A percentile compares a stretch with the other conserved stretches of the same genome.
phyloP scores from a whole-genome alignment of 2,888 invertebrate species.

The Zelleria hepariella region DNA sequence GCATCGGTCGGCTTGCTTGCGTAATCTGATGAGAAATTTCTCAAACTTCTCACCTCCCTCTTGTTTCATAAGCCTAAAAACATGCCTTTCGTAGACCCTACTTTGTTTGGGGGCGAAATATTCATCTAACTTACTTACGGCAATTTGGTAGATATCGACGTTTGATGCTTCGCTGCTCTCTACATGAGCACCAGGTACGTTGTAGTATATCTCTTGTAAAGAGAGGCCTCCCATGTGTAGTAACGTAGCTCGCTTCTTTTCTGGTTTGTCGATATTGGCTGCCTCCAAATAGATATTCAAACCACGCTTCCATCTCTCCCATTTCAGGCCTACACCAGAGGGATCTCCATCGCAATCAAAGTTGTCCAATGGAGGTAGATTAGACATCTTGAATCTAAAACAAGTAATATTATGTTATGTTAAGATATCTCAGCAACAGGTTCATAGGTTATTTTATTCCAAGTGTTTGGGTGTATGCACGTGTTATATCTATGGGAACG shows the following conservation, averaged over 20 bases:
- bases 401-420: neutral
- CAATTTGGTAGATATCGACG: neutral
- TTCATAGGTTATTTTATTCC: too few relatives aligned
- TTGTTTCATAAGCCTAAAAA: conserved; percentile 6
- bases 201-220: conserved; percentile 4
- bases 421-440: neutral
- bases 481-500: too few relatives aligned
- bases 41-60: conserved; percentile 4
- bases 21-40: neutral
- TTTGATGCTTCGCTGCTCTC: neutral
- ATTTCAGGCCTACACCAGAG: neutral
- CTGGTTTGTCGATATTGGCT: neutral
- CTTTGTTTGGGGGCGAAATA: conserved; percentile 5
- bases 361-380: neutral
- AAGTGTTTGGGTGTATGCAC: too few relatives aligned
- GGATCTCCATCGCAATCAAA: conserved; percentile 6
- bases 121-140: neutral
- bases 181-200: conserved; percentile 4
- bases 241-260: conserved; percentile 1
- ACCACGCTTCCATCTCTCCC: conserved; percentile 7
- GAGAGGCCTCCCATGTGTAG: conserved; percentile 1
- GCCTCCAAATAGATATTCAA: conserved; percentile 2
- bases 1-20: neutral
- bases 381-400: neutral
- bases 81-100: conserved; percentile 3